A percentile compares a stretch with the other conserved stretches of the same genome.
phyloP scores from a whole-genome alignment of 2,113 vertebrate genomes.

The Triplophysa tibetana region DNA sequence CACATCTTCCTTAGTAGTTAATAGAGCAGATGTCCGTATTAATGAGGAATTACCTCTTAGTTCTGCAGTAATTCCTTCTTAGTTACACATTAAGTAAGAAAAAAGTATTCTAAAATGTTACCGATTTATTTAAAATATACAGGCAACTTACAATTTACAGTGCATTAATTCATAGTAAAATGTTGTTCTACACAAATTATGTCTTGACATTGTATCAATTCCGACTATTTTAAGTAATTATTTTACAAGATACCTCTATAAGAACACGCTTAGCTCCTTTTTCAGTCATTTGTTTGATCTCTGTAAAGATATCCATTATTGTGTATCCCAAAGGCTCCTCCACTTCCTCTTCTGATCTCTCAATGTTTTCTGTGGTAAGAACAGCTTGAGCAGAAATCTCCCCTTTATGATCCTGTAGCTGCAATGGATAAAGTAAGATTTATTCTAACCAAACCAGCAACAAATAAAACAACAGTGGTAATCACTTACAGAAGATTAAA shows the following conservation, averaged over 20 bases:
- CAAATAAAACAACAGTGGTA: background rate
- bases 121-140: no score
- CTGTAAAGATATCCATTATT: constrained; percentile 58
- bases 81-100: no score
- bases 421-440: background rate
- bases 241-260: constrained; percentile 59
- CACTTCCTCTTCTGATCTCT: constrained; percentile 24
- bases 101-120: no score
- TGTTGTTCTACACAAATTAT: no score
- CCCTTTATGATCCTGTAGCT: constrained; percentile 24
- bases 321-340: constrained; percentile 45
- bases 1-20: no score
- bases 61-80: no score
- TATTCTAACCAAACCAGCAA: background rate
- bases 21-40: no score
- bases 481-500: background rate
- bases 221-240: no score
- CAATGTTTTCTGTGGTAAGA: background rate
- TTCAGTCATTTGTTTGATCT: constrained; percentile 54
- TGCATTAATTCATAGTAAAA: no score
- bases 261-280: constrained; percentile 52
- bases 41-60: no score
- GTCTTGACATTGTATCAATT: background rate
- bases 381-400: background rate
- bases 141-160: no score